Base-by-base conservation (phyloP, 2,113 vertebrate species). In the Labeo rohita region DNA sequence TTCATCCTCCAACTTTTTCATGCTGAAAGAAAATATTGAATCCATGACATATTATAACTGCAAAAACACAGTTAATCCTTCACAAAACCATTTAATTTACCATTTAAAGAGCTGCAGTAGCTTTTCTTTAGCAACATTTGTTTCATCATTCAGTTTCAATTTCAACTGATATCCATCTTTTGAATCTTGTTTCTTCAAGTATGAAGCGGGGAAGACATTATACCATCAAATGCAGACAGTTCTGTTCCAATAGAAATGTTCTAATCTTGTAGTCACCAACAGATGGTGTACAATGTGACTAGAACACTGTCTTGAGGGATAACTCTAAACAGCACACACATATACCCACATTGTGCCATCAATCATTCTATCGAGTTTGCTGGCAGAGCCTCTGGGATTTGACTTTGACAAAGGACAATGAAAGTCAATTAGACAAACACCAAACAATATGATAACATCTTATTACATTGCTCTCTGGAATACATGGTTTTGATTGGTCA, bases 261-360 rank as follows among this genome's bases (percentile, higher is more conserved):
- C 10, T 79, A 79, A 79, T 59, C 52, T 79, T 79, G 52, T 43
- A 61, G 77, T 80, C 18, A 23, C 21, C 21, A 28, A 15, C 77
- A 80, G 54, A 80, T 80, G 77, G 56, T 80, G 36, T 80, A 59
- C 36, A 61, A n/a, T 23, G 56, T 80, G 56, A 63, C 77, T 45
- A 21, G 18, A 56, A 59, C 34, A 23, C 36, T 23, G 12, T 63
- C 36, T 63, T 80, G 50, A 61, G 36, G 45, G 21, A 47, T 6
- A 23, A 13, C 11, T 45, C 18, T 43, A 75, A 80, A 80, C 56
- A 80, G 5, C 39, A 4, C 11, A 15, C 1, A 63, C 77, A 80
- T 39, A 75, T 13, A 80, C 18, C 77, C 3, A 1, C 21, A 80
- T n/a, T 79, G 18, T 59, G 66, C 66, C 76, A 59, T 79, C 76